Percentiles rank a stretch among this genome's conserved stretches.
phyloP scores from a whole-genome alignment of 2,888 invertebrate species.

The Volucella inflata region DNA sequence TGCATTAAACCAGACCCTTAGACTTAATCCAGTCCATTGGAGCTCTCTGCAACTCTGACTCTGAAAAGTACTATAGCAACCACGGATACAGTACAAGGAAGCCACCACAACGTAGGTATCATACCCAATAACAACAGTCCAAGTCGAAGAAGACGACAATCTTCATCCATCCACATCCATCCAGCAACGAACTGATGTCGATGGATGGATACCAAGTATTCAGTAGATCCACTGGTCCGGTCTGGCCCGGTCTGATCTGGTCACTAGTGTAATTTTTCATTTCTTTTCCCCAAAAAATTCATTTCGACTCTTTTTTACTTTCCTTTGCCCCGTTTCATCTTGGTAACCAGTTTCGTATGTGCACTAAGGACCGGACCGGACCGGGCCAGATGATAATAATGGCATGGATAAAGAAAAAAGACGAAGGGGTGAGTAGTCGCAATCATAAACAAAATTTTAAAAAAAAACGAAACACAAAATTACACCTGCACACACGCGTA shows the following conservation, averaged over 20 bases:
- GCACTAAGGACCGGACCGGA: conserved; percentile 21
- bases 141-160: conserved; percentile 18
- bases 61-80: conserved; percentile 51
- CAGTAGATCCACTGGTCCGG: conserved; percentile 14
- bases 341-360: conserved; percentile 52
- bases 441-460: conserved; percentile 1
- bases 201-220: conserved; percentile 41
- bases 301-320: neutral
- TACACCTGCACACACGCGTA: conserved; percentile 74
- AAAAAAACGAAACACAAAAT: conserved; percentile 46
- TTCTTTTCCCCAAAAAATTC: conserved; percentile 48
- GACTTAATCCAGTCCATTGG: conserved; percentile 48
- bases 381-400: conserved; percentile 9
- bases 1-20: conserved; percentile 64
- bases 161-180: conserved; percentile 60
- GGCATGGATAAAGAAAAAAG: neutral
- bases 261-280: conserved; percentile 58
- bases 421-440: conserved; percentile 18
- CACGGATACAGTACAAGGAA: conserved; percentile 17
- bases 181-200: conserved; percentile 17
- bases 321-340: too few species aligned
- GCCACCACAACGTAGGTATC: conserved; percentile 29
- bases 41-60: conserved; percentile 5
- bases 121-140: conserved; percentile 3
- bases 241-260: neutral